Evolutionary conservation across 2,888 invertebrate genomes (phyloP).

Genomic region (Neoitamus cyanurus): DNA sequence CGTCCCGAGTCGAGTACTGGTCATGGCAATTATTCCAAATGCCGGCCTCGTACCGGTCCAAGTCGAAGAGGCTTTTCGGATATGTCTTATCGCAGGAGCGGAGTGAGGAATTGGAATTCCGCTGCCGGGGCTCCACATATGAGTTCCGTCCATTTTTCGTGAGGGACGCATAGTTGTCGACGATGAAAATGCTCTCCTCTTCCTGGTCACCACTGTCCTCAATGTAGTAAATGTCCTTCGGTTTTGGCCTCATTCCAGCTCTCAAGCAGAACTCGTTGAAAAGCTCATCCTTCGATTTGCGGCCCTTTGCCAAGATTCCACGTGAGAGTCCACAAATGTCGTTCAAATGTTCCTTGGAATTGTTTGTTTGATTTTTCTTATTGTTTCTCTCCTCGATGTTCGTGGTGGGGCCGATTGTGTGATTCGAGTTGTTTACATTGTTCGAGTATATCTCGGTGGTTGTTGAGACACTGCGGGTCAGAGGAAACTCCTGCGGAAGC

Average conservation of each 20-base stretch:
- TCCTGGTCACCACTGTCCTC: constrained; percentile 55
- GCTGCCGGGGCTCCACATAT: constrained; percentile 59
- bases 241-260: constrained; percentile 62
- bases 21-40: constrained; percentile 36
- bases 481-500: constrained; percentile 61
- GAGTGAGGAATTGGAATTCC: constrained; percentile 63
- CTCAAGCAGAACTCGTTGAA: constrained; percentile 64
- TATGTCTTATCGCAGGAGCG: constrained; percentile 56
- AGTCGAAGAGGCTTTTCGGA: constrained; percentile 58
- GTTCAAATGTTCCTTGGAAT: constrained; percentile 50
- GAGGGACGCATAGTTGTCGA: constrained; percentile 53
- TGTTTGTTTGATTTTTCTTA: constrained; percentile 51
- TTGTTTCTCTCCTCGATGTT: constrained; percentile 40
- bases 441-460: constrained; percentile 63
- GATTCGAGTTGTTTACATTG: constrained; percentile 52
- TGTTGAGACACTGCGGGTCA: constrained; percentile 65
- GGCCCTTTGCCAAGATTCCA: constrained; percentile 55
- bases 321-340: constrained; percentile 62
- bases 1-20: constrained; percentile 46
- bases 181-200: constrained; percentile 60
- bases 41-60: constrained; percentile 56
- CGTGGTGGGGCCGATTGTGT: background rate
- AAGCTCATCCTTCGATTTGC: constrained; percentile 65
- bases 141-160: constrained; percentile 58
- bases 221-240: constrained; percentile 65